Evolutionary conservation across 2,113 vertebrate genomes (phyloP), one percentile per base, ranked within the genome.

Genomic region (Motacilla alba): DNA sequence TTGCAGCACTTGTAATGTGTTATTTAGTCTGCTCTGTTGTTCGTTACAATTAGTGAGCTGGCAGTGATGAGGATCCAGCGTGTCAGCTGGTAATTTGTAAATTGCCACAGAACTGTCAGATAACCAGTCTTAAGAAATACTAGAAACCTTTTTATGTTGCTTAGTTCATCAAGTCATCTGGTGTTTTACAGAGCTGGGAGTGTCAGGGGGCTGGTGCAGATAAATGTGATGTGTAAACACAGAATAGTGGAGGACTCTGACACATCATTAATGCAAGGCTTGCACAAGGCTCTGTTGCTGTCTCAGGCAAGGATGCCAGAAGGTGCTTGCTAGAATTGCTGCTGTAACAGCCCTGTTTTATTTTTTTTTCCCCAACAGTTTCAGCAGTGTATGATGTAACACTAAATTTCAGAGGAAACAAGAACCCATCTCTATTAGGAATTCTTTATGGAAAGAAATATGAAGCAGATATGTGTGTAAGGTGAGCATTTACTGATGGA

Each of bases 381-480:
- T 96, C 98, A 66, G 99, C 99, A 46, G 99, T 99, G 49, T 99
- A 99, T 17, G 99, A 99, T 27, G 99, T 99, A 93, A 99, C 99
- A 30, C 98, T 99, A 68, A 99, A 99, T 97, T 99, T 99, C 98
- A 98, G 99, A 97, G 98, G 98, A 95, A 99, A 99, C 94, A 99
- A 99, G 95, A 99, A 98, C 89, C 99, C 99, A 0, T 99, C 99
- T 23, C 97, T 99, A 92, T 97, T 99, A 97, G 99, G 99, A 74
- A 99, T 99, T 83, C 98, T 99, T 87, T 99, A 98, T 9, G 99
- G 99, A 81, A 99, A 99, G 98, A 99, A 99, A 95, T 99, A 99
- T 39, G 98, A 98, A 98, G 99, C 99, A 5, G 99, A 99, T 98
- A 97, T 99, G 99, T 98, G 98, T 78, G 97, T 99, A 86, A 99